Evolutionary conservation across 2,888 invertebrate species (phyloP).

Genomic region (Choristoneura rosaceana): DNA sequence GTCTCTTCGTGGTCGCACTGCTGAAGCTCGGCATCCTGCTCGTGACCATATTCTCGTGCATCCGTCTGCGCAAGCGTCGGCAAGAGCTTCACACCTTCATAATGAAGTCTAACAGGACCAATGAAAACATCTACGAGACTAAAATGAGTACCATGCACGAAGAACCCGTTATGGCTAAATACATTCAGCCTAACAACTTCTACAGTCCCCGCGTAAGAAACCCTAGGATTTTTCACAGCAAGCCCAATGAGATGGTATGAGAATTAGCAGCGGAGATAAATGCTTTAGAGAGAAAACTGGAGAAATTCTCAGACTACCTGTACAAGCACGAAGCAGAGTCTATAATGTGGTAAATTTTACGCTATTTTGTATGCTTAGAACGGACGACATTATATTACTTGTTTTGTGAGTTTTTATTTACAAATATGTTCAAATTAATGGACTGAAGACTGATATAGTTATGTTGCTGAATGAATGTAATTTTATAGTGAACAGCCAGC

Average conservation of each 20-base stretch:
- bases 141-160: slow-evolving; percentile 66
- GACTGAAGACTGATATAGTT: neutral
- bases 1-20: slow-evolving; percentile 88
- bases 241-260: slow-evolving; percentile 83
- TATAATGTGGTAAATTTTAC: slow-evolving; percentile 83
- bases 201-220: slow-evolving; percentile 80
- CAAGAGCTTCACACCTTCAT: slow-evolving; percentile 76
- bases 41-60: slow-evolving; percentile 89
- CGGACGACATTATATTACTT: neutral
- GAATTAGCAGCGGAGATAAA: slow-evolving; percentile 84
- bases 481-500: neutral
- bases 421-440: neutral
- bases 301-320: slow-evolving; percentile 80
- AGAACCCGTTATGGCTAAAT: slow-evolving; percentile 76
- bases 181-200: slow-evolving; percentile 80
- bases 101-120: slow-evolving; percentile 69
- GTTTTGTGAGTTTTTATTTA: neutral
- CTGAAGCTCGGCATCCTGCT: slow-evolving; percentile 90
- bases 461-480: neutral
- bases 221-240: slow-evolving; percentile 76
- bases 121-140: slow-evolving; percentile 75
- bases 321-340: slow-evolving; percentile 85
- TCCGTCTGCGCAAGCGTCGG: slow-evolving; percentile 84
- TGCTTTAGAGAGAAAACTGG: slow-evolving; percentile 81
- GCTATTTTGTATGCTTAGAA: neutral